Conservation (phyloP, 2,113 vertebrate species). For the Sterna hirundo region DNA sequence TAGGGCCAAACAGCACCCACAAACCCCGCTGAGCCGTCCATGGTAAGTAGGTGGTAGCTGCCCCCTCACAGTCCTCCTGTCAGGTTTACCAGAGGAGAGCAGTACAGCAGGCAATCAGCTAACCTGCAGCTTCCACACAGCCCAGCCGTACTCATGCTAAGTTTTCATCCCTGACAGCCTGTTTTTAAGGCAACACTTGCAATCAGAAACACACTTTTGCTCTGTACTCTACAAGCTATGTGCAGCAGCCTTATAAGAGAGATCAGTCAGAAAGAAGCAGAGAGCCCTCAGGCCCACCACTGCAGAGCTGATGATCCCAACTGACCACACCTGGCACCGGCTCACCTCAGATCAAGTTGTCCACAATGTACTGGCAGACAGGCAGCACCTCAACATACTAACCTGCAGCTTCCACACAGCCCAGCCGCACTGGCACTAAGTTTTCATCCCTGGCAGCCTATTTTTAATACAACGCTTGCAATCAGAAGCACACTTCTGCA, state of each 20-base stretch:
- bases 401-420: background rate
- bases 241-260: fast-evolving
- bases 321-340: background rate
- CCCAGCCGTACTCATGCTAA: fast-evolving
- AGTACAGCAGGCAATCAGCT: too few species aligned
- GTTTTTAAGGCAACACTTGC: background rate
- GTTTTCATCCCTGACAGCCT: background rate
- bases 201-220: background rate
- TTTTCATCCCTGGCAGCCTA: background rate
- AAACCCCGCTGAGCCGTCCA: background rate
- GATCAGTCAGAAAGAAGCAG: fast-evolving
- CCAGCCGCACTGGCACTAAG: background rate
- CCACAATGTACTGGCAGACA: background rate
- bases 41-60: fast-evolving
- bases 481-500: background rate
- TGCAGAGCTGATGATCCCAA: background rate
- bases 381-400: background rate
- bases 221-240: fast-evolving
- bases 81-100: too few species aligned
- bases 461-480: background rate
- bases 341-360: background rate
- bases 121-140: background rate
- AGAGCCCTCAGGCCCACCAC: background rate
- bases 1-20: background rate
- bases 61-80: background rate